These are phyloP conservation scores for Galaxea fascicularis DNA, from an alignment of 92 coral and sea anemone genomes.

Conservation along the genomic window DNA sequence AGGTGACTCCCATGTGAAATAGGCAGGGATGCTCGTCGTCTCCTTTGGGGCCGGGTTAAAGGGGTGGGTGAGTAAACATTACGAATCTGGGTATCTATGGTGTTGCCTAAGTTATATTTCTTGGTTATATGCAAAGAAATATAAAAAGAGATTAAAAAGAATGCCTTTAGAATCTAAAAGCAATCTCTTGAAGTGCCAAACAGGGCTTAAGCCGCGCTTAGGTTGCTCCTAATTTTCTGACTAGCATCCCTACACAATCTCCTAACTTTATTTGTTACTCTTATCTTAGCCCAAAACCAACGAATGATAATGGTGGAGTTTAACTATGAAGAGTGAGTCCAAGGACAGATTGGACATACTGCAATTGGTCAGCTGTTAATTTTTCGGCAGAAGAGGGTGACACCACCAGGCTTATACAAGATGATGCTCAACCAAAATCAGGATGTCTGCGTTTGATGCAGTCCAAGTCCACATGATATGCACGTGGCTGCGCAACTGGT, in stretches of 20 bases:
- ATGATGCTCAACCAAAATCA: constrained; percentile 16
- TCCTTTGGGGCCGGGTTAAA: constrained; percentile 10
- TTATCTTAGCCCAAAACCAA: background rate
- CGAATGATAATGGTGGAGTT: background rate
- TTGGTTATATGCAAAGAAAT: constrained; percentile 1
- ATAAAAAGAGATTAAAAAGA: background rate
- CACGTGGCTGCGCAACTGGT: constrained; percentile 35
- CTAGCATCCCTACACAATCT: constrained; percentile 3
- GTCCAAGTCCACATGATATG: constrained; percentile 16
- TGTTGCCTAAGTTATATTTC: background rate
- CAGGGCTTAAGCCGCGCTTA: constrained; percentile 10
- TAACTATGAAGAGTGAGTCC: background rate
- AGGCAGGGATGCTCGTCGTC: background rate
- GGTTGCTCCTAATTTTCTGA: constrained; percentile 4
- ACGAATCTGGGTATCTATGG: constrained; percentile 3
- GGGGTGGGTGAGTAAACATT: constrained; percentile 16
- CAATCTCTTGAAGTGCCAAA: constrained; percentile 2
- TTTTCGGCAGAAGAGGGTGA: constrained; percentile 13
- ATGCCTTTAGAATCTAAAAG: background rate
- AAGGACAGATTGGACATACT: constrained; percentile 10
- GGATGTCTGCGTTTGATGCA: constrained; percentile 14
- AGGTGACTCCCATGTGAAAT: no score
- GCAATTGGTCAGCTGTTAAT: constrained; percentile 7
- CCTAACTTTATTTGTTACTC: background rate
- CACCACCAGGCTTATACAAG: constrained; percentile 12